A percentile compares a stretch with the other conserved stretches of the same genome.
phyloP scores from a whole-genome alignment of 2,888 invertebrate genomes.

The Leptarthrus brevirostris region DNA sequence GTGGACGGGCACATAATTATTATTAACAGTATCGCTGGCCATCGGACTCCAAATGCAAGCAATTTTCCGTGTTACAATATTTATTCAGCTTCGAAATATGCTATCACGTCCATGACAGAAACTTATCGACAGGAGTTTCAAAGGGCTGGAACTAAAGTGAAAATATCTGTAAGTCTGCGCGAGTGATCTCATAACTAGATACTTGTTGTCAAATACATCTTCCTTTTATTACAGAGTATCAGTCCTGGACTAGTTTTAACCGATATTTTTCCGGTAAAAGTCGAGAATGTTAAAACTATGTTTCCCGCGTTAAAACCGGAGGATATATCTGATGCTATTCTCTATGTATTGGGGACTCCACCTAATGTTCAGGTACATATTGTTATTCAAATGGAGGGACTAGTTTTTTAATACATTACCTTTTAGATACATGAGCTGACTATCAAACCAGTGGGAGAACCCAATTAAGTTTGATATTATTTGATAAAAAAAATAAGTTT shows the following conservation, averaged over 20 bases:
- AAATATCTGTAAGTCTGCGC: constrained; percentile 62
- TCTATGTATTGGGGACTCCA: constrained; percentile 63
- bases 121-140: constrained; percentile 63
- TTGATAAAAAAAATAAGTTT: no score
- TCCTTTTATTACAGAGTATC: constrained; percentile 59
- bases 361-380: constrained; percentile 58
- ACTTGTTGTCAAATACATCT: not conserved
- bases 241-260: constrained; percentile 65
- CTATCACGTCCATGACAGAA: constrained; percentile 64
- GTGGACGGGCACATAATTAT: constrained; percentile 67
- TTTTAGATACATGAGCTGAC: constrained; percentile 41
- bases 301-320: constrained; percentile 62
- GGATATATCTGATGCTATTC: constrained; percentile 64
- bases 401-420: not conserved
- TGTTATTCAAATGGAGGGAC: not conserved
- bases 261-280: constrained; percentile 60
- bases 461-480: no score
- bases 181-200: not conserved
- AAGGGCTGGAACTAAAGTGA: constrained; percentile 61
- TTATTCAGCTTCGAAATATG: constrained; percentile 63
- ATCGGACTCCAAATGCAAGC: constrained; percentile 54
- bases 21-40: constrained; percentile 64
- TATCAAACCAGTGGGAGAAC: constrained; percentile 42
- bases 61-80: constrained; percentile 58
- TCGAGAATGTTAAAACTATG: constrained; percentile 49